A percentile compares a stretch with the other conserved stretches of the same genome.
These are phyloP conservation scores for Chrysolina haemoptera DNA, from an alignment of 2,888 invertebrate species.

Conservation along the genomic window DNA sequence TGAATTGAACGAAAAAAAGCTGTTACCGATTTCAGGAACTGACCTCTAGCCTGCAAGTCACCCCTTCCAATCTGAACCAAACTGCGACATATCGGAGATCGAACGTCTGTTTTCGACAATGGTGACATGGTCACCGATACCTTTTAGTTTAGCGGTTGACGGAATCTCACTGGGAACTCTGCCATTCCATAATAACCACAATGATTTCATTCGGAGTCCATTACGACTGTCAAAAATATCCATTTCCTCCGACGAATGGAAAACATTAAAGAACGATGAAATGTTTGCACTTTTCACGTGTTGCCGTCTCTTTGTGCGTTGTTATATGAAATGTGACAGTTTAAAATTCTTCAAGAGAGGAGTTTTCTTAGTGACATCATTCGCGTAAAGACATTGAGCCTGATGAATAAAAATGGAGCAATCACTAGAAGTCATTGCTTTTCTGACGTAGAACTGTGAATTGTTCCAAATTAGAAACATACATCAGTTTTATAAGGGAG, in stretches of 20 bases:
- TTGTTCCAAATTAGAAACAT: no score
- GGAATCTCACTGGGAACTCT: slow-evolving; percentile 31
- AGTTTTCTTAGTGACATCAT: no score
- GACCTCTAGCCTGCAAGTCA: background rate
- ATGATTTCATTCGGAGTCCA: slow-evolving; percentile 56
- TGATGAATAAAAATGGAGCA: no score
- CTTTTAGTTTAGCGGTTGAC: slow-evolving; percentile 31
- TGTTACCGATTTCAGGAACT: background rate
- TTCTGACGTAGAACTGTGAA: no score
- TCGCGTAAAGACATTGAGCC: no score
- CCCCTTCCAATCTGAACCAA: background rate
- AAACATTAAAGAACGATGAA: slow-evolving; percentile 9
- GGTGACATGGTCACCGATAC: slow-evolving; percentile 36
- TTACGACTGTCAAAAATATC: slow-evolving; percentile 50
- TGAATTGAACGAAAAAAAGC: background rate
- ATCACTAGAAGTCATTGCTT: no score
- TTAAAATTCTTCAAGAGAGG: background rate
- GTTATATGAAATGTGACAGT: background rate
- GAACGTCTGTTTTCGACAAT: slow-evolving; percentile 38
- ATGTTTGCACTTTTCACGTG: slow-evolving; percentile 23
- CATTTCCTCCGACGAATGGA: slow-evolving; percentile 30
- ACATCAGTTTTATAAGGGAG: no score
- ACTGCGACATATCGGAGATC: background rate
- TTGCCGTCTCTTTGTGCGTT: background rate
- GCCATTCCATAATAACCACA: slow-evolving; percentile 45